Conservation (phyloP, 2,113 vertebrate genomes). For the Cebidichthys violaceus region DNA sequence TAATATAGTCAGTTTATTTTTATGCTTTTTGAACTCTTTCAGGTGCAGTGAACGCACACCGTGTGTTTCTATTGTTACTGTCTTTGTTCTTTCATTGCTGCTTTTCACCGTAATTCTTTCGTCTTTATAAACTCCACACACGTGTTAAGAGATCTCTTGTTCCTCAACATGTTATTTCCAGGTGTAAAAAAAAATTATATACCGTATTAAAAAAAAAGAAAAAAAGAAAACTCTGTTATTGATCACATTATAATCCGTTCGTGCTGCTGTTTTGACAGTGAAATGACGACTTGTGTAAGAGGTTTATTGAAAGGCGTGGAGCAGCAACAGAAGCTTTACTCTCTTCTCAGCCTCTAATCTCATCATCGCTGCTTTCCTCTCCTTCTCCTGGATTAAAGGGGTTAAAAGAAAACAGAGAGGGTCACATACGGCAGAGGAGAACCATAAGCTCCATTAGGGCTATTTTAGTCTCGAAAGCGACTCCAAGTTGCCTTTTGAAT, state of each 20-base stretch:
- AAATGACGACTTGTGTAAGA: conserved; percentile 2
- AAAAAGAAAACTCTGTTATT: background rate
- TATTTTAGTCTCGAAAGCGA: no score
- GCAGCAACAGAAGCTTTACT: conserved; percentile 34
- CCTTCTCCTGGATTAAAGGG: background rate
- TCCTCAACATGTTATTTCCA: background rate
- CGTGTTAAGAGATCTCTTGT: no score
- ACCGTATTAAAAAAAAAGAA: no score
- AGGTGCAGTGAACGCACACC: no score
- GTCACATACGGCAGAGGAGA: background rate
- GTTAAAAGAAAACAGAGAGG: background rate
- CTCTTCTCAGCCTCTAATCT: conserved; percentile 67
- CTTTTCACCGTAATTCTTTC: no score
- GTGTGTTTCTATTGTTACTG: no score
- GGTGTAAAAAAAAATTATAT: background rate
- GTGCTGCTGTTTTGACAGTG: background rate
- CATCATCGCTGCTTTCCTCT: conserved; percentile 55
- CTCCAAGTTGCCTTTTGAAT: no score
- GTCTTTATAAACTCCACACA: no score
- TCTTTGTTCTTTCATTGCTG: no score
- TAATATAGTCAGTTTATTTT: no score
- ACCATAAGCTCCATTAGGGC: no score
- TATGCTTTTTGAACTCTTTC: no score
- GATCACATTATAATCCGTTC: background rate
- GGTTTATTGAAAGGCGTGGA: background rate